Percentiles rank a stretch among this genome's conserved stretches.
These are phyloP conservation scores for Bergia sp. DNA, from an alignment of 92 coral and sea anemone species.

Conservation along the genomic window DNA sequence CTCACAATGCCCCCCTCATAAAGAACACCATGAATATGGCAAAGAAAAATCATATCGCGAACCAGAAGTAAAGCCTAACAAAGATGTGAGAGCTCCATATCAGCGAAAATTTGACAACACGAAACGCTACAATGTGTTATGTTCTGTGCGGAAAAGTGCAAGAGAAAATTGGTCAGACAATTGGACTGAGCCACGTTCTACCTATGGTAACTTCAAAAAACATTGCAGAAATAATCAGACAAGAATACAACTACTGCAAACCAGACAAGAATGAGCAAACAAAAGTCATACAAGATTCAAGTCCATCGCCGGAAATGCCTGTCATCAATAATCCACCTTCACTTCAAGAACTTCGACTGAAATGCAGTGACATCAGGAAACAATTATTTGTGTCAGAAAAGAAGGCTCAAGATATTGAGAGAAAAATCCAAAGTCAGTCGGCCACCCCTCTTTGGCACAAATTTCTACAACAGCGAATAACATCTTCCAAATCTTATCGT, in stretches of 20 bases:
- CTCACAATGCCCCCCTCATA: no score
- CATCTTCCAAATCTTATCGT: conserved; percentile 50
- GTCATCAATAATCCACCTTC: not conserved
- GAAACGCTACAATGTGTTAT: conserved; percentile 11
- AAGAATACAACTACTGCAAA: conserved; percentile 31
- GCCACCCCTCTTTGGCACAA: conserved; percentile 35
- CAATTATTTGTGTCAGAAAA: conserved; percentile 13
- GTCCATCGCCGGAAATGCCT: not conserved
- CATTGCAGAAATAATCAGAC: conserved; percentile 27
- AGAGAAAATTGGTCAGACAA: conserved; percentile 48
- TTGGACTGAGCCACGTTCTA: conserved; percentile 45
- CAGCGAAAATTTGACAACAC: conserved; percentile 19
- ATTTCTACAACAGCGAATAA: conserved; percentile 38
- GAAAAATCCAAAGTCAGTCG: conserved; percentile 34
- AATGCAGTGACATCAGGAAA: not conserved
- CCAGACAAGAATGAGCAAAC: not conserved
- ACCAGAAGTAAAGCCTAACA: conserved; percentile 15
- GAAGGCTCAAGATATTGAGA: conserved; percentile 28
- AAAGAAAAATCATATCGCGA: not conserved
- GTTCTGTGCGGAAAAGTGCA: conserved; percentile 23
- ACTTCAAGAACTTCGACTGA: not conserved
- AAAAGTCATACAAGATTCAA: not conserved
- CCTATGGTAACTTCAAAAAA: not conserved
- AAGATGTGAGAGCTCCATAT: conserved; percentile 49
- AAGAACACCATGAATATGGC: conserved; percentile 46